phyloP scores from a whole-genome alignment of 2,888 invertebrate species.

The Tetrapedia diversipes region DNA sequence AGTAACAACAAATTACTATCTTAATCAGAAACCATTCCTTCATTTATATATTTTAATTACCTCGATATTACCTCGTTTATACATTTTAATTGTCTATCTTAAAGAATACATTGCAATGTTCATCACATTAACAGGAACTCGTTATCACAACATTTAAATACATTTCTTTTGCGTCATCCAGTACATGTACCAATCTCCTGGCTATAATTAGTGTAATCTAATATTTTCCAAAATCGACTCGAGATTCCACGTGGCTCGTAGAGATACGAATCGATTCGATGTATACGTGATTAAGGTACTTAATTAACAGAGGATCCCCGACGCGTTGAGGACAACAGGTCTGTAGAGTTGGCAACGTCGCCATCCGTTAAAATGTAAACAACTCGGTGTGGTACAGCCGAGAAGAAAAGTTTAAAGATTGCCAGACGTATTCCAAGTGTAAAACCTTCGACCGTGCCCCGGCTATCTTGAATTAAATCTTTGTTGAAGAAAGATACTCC shows the following conservation, averaged over 20 bases:
- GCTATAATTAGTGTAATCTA: neutral
- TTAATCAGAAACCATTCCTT: neutral
- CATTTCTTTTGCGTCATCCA: neutral
- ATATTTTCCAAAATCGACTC: neutral
- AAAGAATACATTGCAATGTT: neutral
- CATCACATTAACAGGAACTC: neutral
- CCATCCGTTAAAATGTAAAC: slow-evolving; percentile 81
- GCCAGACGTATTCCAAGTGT: slow-evolving; percentile 43
- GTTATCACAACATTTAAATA: no score
- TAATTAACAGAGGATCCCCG: slow-evolving; percentile 76
- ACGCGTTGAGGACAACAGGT: slow-evolving; percentile 77
- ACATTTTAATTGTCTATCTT: neutral
- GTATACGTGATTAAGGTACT: slow-evolving; percentile 69
- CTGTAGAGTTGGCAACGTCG: slow-evolving; percentile 80
- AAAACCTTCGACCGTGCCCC: slow-evolving; percentile 33
- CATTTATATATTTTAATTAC: no score
- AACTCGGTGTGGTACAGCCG: slow-evolving; percentile 79
- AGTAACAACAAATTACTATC: neutral
- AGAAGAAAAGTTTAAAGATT: slow-evolving; percentile 51
- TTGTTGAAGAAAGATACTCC: neutral
- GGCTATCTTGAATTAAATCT: slow-evolving; percentile 13
- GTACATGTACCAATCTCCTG: neutral
- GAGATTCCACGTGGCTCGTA: slow-evolving; percentile 18
- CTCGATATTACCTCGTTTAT: no score
- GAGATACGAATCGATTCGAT: slow-evolving; percentile 68